phyloP scores from a whole-genome alignment of 2,797 vertebrate species.

The Fringilla coelebs region DNA sequence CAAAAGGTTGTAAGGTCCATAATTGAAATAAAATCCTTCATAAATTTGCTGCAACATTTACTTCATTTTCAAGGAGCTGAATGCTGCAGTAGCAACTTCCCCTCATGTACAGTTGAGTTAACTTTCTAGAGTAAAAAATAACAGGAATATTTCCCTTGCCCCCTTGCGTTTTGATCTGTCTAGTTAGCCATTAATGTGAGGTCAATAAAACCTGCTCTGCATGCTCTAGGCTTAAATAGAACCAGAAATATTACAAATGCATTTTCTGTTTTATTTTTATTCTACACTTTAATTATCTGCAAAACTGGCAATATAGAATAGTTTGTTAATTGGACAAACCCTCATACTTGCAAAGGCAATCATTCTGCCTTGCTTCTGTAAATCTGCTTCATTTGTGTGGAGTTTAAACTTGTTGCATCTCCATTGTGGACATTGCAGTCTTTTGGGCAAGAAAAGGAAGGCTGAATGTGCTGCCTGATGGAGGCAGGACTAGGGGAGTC shows the following conservation, averaged over 20 bases:
- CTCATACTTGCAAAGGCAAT: background rate
- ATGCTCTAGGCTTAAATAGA: background rate
- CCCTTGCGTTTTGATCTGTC: background rate
- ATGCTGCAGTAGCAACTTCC: background rate
- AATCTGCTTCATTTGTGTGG: accelerated
- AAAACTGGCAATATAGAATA: background rate
- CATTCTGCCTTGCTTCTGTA: background rate
- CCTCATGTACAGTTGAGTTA: background rate
- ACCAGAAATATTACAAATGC: background rate
- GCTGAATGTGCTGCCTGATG: background rate
- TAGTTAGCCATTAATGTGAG: background rate
- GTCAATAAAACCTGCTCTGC: background rate
- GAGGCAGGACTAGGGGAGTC: background rate
- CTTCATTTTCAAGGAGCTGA: background rate
- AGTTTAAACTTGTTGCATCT: background rate
- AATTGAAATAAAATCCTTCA: background rate
- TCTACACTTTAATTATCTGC: background rate
- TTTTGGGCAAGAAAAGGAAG: background rate
- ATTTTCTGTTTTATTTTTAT: background rate
- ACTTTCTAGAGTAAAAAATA: background rate
- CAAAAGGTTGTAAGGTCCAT: background rate
- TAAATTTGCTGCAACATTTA: background rate
- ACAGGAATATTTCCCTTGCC: background rate
- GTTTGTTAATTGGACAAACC: background rate
- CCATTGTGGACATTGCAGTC: background rate